Conservation (phyloP, 2,888 invertebrate genomes). For the Malachius bipustulatus region DNA sequence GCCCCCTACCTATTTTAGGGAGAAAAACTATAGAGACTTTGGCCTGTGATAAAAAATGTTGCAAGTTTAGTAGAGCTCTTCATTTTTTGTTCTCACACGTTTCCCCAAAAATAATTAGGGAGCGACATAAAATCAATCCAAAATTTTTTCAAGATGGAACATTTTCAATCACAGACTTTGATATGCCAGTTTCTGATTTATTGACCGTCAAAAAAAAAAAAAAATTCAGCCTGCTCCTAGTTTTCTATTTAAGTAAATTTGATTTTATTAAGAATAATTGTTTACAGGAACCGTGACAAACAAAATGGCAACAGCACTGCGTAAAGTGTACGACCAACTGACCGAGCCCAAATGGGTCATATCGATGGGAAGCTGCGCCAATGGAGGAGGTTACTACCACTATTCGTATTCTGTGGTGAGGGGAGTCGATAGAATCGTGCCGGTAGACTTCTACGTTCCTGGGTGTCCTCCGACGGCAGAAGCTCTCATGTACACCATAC, state of each 20-base stretch:
- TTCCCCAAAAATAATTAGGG: too few species aligned
- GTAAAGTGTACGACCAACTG: constrained; percentile 53
- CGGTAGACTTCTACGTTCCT: constrained; percentile 84
- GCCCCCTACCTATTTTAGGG: too few species aligned
- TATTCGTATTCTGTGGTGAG: constrained; percentile 65
- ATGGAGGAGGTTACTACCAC: constrained; percentile 67
- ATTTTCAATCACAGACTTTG: too few species aligned
- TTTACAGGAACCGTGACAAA: constrained; percentile 48
- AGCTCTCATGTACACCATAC: constrained; percentile 72
- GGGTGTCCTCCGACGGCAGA: constrained; percentile 94
- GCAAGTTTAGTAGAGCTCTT: too few species aligned
- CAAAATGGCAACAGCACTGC: constrained; percentile 56
- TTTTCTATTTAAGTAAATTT: not conserved
- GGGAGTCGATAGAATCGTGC: constrained; percentile 68
- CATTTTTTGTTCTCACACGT: too few species aligned
- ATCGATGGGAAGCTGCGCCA: constrained; percentile 68
- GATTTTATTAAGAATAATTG: constrained; percentile 3
- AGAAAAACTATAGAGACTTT: too few species aligned
- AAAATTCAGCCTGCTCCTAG: too few species aligned
- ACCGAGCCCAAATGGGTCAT: constrained; percentile 59
- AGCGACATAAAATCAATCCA: too few species aligned
- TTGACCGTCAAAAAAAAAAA: too few species aligned
- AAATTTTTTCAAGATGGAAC: too few species aligned
- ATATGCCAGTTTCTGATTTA: too few species aligned
- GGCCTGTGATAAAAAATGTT: too few species aligned